Percentiles rank a stretch among this genome's conserved stretches.
Evolutionary conservation across 2,888 invertebrate genomes (phyloP).

Genomic region (Lypha dubia): DNA sequence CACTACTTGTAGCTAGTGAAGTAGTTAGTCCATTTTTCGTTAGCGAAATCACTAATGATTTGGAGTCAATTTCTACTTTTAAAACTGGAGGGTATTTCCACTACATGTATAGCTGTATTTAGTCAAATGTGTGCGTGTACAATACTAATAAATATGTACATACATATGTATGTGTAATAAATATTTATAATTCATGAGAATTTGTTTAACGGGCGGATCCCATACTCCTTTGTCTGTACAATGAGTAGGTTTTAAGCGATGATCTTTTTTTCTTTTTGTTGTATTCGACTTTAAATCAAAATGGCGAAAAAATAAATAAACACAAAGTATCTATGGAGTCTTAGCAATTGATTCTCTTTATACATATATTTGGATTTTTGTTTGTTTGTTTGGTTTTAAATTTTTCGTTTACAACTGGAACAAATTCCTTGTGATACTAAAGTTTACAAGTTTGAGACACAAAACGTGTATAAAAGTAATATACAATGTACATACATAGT

Average conservation of each 20-base stretch:
- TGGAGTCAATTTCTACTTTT: too few species aligned
- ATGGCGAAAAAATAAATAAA: conserved; percentile 65
- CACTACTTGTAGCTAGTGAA: too few species aligned
- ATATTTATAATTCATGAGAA: conserved; percentile 71
- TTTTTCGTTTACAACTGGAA: conserved; percentile 40
- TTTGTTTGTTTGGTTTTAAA: neutral
- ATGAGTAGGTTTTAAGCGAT: conserved; percentile 7
- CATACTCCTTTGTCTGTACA: conserved; percentile 65
- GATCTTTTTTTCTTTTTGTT: conserved; percentile 4
- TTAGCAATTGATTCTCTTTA: conserved; percentile 57
- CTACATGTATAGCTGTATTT: too few species aligned
- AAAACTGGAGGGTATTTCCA: too few species aligned
- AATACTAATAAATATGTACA: conserved; percentile 11
- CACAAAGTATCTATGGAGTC: conserved; percentile 44
- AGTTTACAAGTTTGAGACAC: neutral
- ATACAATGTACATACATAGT: conserved; percentile 8
- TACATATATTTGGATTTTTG: conserved; percentile 15
- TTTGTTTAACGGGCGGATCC: conserved; percentile 70
- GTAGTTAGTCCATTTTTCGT: too few species aligned
- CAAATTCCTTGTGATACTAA: conserved; percentile 15
- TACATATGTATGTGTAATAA: conserved; percentile 19
- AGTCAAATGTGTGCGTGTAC: neutral
- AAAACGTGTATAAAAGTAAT: neutral
- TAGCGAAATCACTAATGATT: too few species aligned
- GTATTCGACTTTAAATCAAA: conserved; percentile 45